A percentile compares a stretch with the other conserved stretches of the same genome.
phyloP scores from a whole-genome alignment of 2,797 vertebrate genomes.

The Halcyon badia region DNA sequence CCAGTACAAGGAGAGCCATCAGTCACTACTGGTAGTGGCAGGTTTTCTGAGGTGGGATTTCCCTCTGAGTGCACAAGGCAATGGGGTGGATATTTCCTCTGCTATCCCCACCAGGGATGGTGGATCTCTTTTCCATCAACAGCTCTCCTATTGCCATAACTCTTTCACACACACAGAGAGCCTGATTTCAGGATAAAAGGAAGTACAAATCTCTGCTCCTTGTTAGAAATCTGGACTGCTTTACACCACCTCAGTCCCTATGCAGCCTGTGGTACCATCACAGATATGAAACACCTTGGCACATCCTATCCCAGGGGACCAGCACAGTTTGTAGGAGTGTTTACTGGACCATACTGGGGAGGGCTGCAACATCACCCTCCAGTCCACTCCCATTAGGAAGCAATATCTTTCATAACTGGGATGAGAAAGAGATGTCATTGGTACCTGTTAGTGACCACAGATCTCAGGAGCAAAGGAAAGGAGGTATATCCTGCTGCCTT shows the following conservation, averaged over 20 bases:
- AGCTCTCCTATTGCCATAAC: not conserved
- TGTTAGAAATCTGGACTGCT: not conserved
- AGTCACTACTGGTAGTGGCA: conserved; percentile 18
- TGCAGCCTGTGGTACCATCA: not conserved
- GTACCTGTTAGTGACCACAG: not conserved
- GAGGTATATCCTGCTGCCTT: not conserved
- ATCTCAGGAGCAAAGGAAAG: not conserved
- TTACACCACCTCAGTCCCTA: not conserved
- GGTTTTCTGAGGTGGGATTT: conserved; percentile 36
- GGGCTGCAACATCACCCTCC: not conserved
- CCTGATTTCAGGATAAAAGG: not conserved
- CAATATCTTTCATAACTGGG: not conserved
- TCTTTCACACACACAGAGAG: not conserved
- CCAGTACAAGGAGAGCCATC: not conserved
- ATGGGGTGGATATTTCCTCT: not conserved
- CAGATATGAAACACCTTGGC: accelerated
- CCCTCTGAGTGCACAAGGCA: not conserved
- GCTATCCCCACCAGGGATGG: not conserved
- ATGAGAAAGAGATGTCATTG: not conserved
- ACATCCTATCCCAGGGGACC: not conserved
- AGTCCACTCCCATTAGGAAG: not conserved
- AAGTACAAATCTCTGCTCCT: not conserved
- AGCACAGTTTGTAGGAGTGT: not conserved
- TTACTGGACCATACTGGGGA: not conserved
- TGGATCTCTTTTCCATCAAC: not conserved